A percentile compares a stretch with the other conserved stretches of the same genome.
phyloP scores from a whole-genome alignment of 2,113 vertebrate genomes.

The Smithornis capensis region DNA sequence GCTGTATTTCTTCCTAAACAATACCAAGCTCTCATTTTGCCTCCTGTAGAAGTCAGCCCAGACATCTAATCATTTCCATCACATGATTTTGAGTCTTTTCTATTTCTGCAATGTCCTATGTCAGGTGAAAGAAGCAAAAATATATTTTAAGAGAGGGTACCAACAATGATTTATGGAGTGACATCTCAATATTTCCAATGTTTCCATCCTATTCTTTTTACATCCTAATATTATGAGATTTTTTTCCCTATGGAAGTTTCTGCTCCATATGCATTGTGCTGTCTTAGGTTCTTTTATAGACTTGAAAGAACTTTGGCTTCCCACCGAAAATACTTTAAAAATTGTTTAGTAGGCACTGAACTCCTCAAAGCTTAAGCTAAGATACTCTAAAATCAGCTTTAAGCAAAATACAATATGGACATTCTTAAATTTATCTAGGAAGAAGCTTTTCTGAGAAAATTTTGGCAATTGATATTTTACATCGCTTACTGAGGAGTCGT shows the following conservation, averaged over 20 bases:
- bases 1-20: neutral
- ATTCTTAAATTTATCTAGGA: conserved; percentile 15
- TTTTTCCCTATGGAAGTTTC: neutral
- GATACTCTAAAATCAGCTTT: neutral
- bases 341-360: neutral
- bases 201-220: neutral
- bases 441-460: conserved; percentile 30
- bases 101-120: neutral
- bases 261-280: neutral
- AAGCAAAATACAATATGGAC: neutral
- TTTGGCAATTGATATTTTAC: conserved; percentile 35
- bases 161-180: neutral
- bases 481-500: neutral
- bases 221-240: neutral
- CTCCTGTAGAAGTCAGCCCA: neutral
- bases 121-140: neutral
- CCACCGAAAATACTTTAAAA: neutral
- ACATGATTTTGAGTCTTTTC: neutral
- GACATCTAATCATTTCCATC: neutral
- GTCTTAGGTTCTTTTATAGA: neutral
- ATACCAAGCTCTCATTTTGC: neutral
- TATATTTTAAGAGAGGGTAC: neutral
- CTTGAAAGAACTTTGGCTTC: neutral
- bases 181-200: neutral
- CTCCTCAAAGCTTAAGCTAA: conserved; percentile 8